Percentiles rank a stretch among this genome's conserved stretches.
phyloP scores from a whole-genome alignment of 2,888 invertebrate genomes.

The Yponomeuta cagnagella region DNA sequence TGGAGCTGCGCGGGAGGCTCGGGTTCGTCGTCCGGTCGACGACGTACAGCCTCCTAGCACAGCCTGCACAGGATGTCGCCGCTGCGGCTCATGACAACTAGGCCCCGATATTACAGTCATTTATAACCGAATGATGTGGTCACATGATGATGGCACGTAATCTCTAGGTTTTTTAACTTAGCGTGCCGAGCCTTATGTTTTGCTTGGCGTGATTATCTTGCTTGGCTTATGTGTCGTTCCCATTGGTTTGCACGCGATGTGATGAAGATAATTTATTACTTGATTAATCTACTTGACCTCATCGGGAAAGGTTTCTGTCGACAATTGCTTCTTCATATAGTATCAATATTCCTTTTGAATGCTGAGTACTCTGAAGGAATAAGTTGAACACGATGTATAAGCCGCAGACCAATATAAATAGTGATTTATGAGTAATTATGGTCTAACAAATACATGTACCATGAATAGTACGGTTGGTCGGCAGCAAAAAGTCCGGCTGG shows the following conservation, averaged over 20 bases:
- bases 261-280: not conserved
- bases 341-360: not conserved
- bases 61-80: slow-evolving; percentile 53
- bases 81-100: not conserved
- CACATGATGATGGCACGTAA: not conserved
- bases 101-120: not conserved
- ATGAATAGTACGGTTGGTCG: not conserved
- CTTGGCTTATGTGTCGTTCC: not conserved
- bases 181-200: not conserved
- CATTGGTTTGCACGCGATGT: not conserved
- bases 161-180: not conserved
- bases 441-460: slow-evolving; percentile 7
- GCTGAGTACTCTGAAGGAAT: not conserved
- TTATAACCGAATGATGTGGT: not conserved
- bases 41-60: slow-evolving; percentile 27
- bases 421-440: slow-evolving; percentile 9
- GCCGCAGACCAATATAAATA: slow-evolving; percentile 3
- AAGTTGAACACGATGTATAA: slow-evolving; percentile 5
- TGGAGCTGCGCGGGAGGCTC: slow-evolving; percentile 20
- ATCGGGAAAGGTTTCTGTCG: not conserved
- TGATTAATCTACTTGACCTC: not conserved
- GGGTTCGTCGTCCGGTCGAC: slow-evolving; percentile 65
- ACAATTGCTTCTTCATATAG: not conserved
- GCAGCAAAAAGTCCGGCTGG: not conserved
- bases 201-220: not conserved